These are phyloP conservation scores for Pteromalus puparum DNA, from an alignment of 1,140 invertebrate species.

Conservation along the genomic window DNA sequence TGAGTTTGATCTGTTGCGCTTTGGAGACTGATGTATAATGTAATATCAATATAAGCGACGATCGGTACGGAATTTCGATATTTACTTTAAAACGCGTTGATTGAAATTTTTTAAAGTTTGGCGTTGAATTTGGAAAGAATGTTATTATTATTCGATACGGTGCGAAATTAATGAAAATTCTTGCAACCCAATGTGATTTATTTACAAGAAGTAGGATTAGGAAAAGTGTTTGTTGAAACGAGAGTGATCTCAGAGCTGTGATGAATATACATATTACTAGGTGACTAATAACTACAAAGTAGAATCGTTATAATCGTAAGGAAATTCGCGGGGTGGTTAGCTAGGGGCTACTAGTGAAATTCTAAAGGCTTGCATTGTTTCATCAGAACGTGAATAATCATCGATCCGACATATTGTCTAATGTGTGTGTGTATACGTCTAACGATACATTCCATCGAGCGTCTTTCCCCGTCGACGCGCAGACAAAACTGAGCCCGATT, in stretches of 20 bases:
- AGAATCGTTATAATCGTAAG: conserved; percentile 32
- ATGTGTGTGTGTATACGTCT: background rate
- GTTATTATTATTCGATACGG: background rate
- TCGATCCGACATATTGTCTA: background rate
- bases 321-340: background rate
- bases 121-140: background rate
- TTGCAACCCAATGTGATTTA: conserved; percentile 39
- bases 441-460: conserved; percentile 45
- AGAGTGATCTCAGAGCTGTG: conserved; percentile 56
- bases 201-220: conserved; percentile 49
- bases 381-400: background rate
- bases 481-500: conserved; percentile 33
- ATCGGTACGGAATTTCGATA: background rate
- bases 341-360: background rate
- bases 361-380: conserved; percentile 5
- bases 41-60: background rate
- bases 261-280: conserved; percentile 55
- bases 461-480: conserved; percentile 26
- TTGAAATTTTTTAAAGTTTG: background rate
- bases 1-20: background rate
- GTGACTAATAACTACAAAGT: conserved; percentile 44
- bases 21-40: background rate
- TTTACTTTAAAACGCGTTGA: background rate
- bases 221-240: conserved; percentile 48
- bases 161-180: background rate